Conservation (phyloP, 2,113 vertebrate species). For the Pelodiscus sinensis region DNA sequence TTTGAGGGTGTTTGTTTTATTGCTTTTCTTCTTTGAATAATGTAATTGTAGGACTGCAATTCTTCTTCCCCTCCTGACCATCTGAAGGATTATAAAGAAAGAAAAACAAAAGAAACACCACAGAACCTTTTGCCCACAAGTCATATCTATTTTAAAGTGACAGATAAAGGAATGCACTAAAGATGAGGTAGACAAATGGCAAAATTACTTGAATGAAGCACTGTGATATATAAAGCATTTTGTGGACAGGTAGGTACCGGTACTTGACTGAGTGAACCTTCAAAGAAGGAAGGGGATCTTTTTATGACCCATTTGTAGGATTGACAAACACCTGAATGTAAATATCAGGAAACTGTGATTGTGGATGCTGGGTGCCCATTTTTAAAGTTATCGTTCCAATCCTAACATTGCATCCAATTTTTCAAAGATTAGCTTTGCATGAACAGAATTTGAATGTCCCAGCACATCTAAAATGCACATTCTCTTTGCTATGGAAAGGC, state of each 20-base stretch:
- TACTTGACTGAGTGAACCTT: background rate
- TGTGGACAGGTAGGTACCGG: background rate
- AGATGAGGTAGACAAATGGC: conserved; percentile 36
- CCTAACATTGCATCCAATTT: conserved; percentile 43
- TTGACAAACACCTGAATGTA: conserved; percentile 45
- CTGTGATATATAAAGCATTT: conserved; percentile 30
- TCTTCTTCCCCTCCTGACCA: background rate
- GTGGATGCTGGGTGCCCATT: conserved; percentile 22
- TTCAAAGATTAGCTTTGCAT: conserved; percentile 46
- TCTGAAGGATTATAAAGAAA: background rate
- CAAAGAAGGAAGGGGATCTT: conserved; percentile 17
- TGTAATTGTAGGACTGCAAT: too few relatives aligned
- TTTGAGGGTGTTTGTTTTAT: conserved; percentile 17
- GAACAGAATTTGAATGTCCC: conserved; percentile 31
- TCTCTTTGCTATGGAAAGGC: conserved; percentile 33
- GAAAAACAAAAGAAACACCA: conserved; percentile 30
- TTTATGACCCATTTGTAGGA: conserved; percentile 27
- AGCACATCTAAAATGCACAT: conserved; percentile 14
- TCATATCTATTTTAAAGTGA: conserved; percentile 28
- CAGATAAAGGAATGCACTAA: conserved; percentile 42
- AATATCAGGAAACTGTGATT: conserved; percentile 50
- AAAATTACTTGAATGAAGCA: background rate
- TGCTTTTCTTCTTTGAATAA: background rate
- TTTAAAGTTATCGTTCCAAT: conserved; percentile 42
- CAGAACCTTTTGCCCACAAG: conserved; percentile 37